phyloP scores from a whole-genome alignment of 2,888 invertebrate genomes.

The Zeuzera pyrina region DNA sequence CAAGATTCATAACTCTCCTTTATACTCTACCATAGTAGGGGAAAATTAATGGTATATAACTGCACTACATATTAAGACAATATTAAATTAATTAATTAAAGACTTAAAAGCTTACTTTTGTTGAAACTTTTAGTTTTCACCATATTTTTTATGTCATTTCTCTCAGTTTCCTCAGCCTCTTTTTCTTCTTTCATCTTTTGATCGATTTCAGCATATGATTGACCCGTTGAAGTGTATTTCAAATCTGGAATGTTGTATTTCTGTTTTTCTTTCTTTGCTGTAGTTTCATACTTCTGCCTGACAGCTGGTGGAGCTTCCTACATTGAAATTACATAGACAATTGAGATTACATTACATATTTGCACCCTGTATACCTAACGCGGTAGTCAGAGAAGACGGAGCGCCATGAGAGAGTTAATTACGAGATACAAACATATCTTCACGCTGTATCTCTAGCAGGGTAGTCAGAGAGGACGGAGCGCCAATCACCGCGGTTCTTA shows the following conservation, averaged over 20 bases:
- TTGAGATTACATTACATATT: no score
- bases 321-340: no score
- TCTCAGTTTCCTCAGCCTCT: slow-evolving; percentile 33
- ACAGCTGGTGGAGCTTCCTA: slow-evolving; percentile 30
- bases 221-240: slow-evolving; percentile 44
- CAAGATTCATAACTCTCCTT: no score
- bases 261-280: slow-evolving; percentile 34
- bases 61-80: neutral
- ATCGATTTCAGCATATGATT: slow-evolving; percentile 34
- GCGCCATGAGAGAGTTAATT: no score
- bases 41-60: neutral
- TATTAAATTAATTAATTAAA: neutral
- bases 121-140: slow-evolving; percentile 33
- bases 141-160: slow-evolving; percentile 38
- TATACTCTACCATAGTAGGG: no score
- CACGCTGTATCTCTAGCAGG: no score
- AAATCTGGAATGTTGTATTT: slow-evolving; percentile 21
- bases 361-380: no score
- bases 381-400: no score
- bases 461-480: no score
- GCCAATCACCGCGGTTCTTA: no score
- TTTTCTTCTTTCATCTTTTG: slow-evolving; percentile 25
- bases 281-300: slow-evolving; percentile 34
- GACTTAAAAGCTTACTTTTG: slow-evolving; percentile 25
- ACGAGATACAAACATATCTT: no score